Base-by-base conservation (phyloP, 1,140 invertebrate genomes). In the Brachystomella parvula region DNA sequence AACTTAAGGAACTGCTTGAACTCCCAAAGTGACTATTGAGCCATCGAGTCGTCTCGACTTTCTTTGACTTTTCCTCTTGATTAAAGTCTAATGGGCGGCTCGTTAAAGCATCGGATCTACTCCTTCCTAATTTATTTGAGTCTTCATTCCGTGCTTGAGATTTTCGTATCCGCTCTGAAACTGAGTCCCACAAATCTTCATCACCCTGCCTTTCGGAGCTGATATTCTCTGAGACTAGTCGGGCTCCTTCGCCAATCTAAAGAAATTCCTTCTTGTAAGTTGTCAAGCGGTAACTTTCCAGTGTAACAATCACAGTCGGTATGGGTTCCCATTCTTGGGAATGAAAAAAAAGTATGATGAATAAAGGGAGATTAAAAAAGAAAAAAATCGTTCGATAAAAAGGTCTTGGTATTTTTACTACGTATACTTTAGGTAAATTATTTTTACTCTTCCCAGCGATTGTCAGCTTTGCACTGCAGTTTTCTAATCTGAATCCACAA, bases 31-130 rank as follows among this genome's bases (percentile, higher is more conserved):
- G 91, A 73, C 87, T 86, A 70, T 93, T 90, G 19, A 92, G 79
- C 90, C 89, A 96, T 77, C 88, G 92, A 70, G 86, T 89, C 0
- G 89, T 95, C 81, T 89, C 92, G 71, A 86, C 86, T 79, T 91
- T 89, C 60, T 89, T 82, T 0, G 90, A 91, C 76, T 92, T 87
- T 75, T 94, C 89, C 77, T 95, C 91, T 72, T 89, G 84, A 74
- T 90, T 88, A 71, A 90, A 86, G 76, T 92, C 88, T 35, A 92
- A 76, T 0, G 89, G 89, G 39, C 85, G 84, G 71, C 87, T 86
- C 19, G 88, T 89, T 64, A 90, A 74, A 2, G 86, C 90, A 76
- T 92, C 89, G 75, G 89, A 90, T 44, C 87, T 79, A 64, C 84
- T 84, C 26, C 85, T 79, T 64, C 83, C 75, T 44, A 79, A 77